These are phyloP conservation scores for Herpetotheres cachinnans DNA, from an alignment of 2,113 vertebrate species.

Conservation along the genomic window DNA sequence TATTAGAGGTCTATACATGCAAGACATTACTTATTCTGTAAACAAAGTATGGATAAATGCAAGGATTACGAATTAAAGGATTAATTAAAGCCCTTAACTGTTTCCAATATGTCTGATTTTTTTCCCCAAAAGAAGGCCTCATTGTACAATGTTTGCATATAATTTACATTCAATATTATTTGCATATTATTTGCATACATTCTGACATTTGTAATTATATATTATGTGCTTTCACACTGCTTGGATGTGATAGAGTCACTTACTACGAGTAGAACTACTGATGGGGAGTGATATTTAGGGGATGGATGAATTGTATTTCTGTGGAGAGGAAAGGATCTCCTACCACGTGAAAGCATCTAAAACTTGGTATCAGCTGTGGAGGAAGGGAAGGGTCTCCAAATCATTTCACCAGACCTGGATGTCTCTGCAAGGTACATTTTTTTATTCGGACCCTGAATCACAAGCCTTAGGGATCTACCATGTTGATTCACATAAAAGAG, in stretches of 20 bases:
- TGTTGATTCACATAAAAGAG: background rate
- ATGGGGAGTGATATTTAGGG: background rate
- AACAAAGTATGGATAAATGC: slow-evolving; percentile 46
- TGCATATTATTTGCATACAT: slow-evolving; percentile 8
- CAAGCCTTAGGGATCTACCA: background rate
- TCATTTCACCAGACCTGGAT: background rate
- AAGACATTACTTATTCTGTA: slow-evolving; percentile 22
- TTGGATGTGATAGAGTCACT: background rate
- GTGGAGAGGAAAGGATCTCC: background rate
- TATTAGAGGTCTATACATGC: background rate
- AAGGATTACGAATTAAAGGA: slow-evolving; percentile 45
- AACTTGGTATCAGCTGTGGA: background rate
- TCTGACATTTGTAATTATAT: background rate
- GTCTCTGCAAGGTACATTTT: background rate
- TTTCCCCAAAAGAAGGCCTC: background rate
- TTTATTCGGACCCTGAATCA: background rate
- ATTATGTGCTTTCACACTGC: background rate
- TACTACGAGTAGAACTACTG: background rate
- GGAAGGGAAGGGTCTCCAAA: background rate
- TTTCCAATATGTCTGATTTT: slow-evolving; percentile 8
- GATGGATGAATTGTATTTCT: background rate
- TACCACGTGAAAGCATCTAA: background rate
- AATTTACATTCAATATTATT: slow-evolving; percentile 33
- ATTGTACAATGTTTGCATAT: slow-evolving; percentile 12
- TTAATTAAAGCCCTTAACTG: slow-evolving; percentile 59